These are phyloP conservation scores for Drosophila hydei DNA, from an alignment of 1,140 invertebrate genomes.

Conservation along the genomic window DNA sequence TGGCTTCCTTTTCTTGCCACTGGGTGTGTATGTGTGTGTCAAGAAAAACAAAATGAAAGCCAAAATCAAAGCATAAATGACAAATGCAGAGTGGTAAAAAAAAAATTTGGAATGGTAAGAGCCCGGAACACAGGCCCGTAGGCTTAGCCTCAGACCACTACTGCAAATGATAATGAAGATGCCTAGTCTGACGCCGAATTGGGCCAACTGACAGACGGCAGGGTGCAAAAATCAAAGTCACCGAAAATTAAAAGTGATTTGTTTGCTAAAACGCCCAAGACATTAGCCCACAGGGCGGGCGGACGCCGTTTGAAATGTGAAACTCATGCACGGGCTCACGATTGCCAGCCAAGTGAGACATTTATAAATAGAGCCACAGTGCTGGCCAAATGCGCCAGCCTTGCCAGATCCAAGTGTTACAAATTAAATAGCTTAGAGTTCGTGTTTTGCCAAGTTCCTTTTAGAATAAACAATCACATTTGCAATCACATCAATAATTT, in stretches of 20 bases:
- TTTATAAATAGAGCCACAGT: conserved; percentile 67
- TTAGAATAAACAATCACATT: conserved; percentile 6
- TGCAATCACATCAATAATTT: conserved; percentile 22
- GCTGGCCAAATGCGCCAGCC: conserved; percentile 5
- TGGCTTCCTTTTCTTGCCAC: conserved; percentile 37
- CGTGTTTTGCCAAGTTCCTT: neutral
- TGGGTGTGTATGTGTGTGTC: conserved; percentile 22
- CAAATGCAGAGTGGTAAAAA: conserved; percentile 61
- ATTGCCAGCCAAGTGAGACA: conserved; percentile 53
- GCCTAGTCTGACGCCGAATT: conserved; percentile 63
- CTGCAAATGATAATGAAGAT: conserved; percentile 72
- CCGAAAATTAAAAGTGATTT: conserved; percentile 82
- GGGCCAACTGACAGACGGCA: neutral
- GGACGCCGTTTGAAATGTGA: conserved; percentile 68
- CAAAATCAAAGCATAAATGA: conserved; percentile 72
- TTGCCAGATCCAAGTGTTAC: neutral
- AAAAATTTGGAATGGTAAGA: conserved; percentile 13
- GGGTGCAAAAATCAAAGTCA: conserved; percentile 75
- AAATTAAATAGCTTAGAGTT: conserved; percentile 16
- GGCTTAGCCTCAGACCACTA: conserved; percentile 31
- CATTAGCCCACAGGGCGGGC: conserved; percentile 38
- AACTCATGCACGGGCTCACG: conserved; percentile 68
- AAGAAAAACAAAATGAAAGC: conserved; percentile 41
- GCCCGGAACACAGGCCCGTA: neutral
- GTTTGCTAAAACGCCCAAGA: conserved; percentile 78